These are phyloP conservation scores for Porites rus DNA, from an alignment of 92 coral and sea anemone species.

Conservation along the genomic window DNA sequence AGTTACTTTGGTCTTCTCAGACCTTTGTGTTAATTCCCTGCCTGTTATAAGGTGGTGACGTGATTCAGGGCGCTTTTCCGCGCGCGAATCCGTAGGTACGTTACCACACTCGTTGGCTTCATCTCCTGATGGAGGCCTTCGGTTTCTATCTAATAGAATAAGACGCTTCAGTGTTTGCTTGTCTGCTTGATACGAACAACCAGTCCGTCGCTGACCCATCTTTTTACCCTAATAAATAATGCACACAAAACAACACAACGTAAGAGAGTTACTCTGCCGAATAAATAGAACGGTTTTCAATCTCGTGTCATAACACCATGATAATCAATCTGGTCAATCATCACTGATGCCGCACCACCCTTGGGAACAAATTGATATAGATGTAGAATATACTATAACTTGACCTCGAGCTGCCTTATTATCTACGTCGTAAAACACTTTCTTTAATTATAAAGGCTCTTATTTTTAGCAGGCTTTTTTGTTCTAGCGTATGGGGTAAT, in stretches of 20 bases:
- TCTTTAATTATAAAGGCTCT: no score
- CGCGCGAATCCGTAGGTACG: not conserved
- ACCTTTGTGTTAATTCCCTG: not conserved
- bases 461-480: no score
- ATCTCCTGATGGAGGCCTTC: not conserved
- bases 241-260: not conserved
- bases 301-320: no score
- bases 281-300: no score
- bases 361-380: no score
- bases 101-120: not conserved
- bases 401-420: no score
- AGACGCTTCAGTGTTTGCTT: constrained; percentile 66
- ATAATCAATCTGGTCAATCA: no score
- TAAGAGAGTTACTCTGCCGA: not conserved
- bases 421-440: no score
- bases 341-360: no score
- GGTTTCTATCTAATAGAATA: constrained; percentile 50
- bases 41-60: constrained; percentile 29
- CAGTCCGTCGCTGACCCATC: constrained; percentile 47
- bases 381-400: no score
- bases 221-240: constrained; percentile 11
- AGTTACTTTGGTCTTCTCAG: not conserved
- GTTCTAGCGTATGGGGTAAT: no score
- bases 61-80: not conserved
- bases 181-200: constrained; percentile 78